These are phyloP conservation scores for Fopius arisanus DNA, from an alignment of 1,140 invertebrate species.

Conservation along the genomic window DNA sequence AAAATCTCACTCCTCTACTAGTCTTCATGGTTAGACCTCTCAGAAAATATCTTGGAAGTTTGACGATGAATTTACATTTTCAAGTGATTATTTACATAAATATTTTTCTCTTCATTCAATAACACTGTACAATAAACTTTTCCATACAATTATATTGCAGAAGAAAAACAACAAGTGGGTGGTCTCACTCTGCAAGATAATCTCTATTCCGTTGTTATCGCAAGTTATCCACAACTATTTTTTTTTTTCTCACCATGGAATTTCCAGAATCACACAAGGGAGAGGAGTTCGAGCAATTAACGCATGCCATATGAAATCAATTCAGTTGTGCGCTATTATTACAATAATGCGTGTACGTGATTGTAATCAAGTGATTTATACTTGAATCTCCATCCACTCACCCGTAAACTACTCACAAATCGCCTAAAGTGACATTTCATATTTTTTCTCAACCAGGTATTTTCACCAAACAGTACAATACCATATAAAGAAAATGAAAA, in stretches of 20 bases:
- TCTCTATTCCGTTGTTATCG: neutral
- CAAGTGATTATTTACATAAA: conserved; percentile 48
- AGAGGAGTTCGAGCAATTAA: neutral
- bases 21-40: neutral
- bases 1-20: neutral
- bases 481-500: neutral
- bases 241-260: neutral
- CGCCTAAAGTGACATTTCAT: neutral
- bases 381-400: neutral
- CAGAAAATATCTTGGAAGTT: conserved; percentile 29
- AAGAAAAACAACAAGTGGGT: neutral
- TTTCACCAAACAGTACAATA: neutral
- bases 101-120: conserved; percentile 45
- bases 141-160: neutral
- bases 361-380: neutral
- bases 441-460: too few relatives aligned
- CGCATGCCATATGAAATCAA: conserved; percentile 6
- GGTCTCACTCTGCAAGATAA: neutral
- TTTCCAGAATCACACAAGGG: neutral
- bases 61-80: conserved; percentile 26
- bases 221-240: neutral
- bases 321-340: conserved; percentile 23
- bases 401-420: neutral
- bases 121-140: conserved; percentile 28
- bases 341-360: conserved; percentile 4